Base-by-base conservation (phyloP, 1,140 invertebrate species). In the Muscidifurax raptorellus region DNA sequence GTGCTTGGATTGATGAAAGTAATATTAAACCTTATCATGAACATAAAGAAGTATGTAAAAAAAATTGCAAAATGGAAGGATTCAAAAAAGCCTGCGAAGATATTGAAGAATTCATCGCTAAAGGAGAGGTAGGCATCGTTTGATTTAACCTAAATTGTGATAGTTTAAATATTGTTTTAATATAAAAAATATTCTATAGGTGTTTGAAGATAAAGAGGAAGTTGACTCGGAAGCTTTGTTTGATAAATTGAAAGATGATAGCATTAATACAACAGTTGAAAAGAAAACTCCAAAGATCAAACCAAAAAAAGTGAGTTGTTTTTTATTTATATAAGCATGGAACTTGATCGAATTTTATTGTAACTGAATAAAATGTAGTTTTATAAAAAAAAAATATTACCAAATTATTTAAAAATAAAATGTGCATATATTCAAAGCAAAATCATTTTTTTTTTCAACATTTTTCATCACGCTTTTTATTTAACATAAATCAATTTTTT, bases 1-100 rank as follows among this genome's bases (percentile, higher is more conserved):
- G 97, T 95, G 97, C 96, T 10, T 99, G 97, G 97, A 97, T 99
- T 87, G 97, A 98, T 92, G 95, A 97, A 86, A 94, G 95, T 67
- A 96, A 96, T 88, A 96, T 99, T 28, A 97, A 97, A 90, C 96
- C 96, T 0, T 99, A 98, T 90, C 94, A 95, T 44, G 94, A 96
- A 86, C 96, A 95, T 91, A 98, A 97, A 93, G 96, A 97, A 52
- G 95, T 96, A 87, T 94, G 97, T 76, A 94, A 95, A 27, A 96
- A 96, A 89, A 95, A 96, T 27, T 96, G 95, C 90, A 98, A 98
- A 91, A 95, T 96, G 9, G 93, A 94, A 10, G 94, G 94, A 2
- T 98, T 98, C 90, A 97, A 97, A 90, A 96, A 98, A 84, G 98
- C 98, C 12, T 94, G 98, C 85, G 94, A 95, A 87, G 96, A 97